These are phyloP conservation scores for Psilopogon haemacephalus DNA, from an alignment of 2,113 vertebrate species.

Conservation along the genomic window DNA sequence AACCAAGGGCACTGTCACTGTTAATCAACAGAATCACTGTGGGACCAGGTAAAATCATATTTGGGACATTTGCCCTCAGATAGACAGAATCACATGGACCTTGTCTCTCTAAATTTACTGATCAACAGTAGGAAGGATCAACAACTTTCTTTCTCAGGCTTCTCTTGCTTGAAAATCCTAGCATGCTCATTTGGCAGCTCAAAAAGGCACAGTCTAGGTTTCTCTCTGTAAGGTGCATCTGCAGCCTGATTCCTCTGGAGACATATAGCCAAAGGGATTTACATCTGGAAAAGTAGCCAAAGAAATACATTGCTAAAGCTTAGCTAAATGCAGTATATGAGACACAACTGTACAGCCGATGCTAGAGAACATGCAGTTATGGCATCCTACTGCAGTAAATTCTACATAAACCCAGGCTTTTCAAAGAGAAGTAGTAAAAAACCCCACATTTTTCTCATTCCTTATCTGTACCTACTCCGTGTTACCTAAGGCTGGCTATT, in stretches of 20 bases:
- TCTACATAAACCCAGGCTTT: slow-evolving; percentile 13
- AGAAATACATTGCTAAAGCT: background rate
- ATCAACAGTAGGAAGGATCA: background rate
- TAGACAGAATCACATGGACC: accelerated
- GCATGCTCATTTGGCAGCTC: slow-evolving; percentile 43
- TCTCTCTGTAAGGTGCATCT: background rate
- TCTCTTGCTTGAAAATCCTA: background rate
- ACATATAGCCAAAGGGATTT: accelerated
- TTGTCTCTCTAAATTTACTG: background rate
- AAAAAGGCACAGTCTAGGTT: background rate
- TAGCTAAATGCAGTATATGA: background rate
- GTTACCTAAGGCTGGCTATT: slow-evolving; percentile 60
- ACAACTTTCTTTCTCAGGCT: background rate
- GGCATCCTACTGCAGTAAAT: slow-evolving; percentile 28
- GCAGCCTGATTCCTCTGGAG: background rate
- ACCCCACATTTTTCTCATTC: slow-evolving; percentile 11
- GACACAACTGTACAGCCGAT: background rate
- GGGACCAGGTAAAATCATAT: background rate
- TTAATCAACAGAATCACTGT: accelerated
- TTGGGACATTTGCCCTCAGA: background rate
- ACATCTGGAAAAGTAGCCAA: accelerated
- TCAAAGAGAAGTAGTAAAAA: slow-evolving; percentile 5
- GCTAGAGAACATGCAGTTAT: background rate
- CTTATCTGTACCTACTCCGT: slow-evolving; percentile 42
- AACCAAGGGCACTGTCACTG: background rate